Evolutionary conservation across 2,888 invertebrate genomes (phyloP).

Genomic region (Priocnemis perturbator): DNA sequence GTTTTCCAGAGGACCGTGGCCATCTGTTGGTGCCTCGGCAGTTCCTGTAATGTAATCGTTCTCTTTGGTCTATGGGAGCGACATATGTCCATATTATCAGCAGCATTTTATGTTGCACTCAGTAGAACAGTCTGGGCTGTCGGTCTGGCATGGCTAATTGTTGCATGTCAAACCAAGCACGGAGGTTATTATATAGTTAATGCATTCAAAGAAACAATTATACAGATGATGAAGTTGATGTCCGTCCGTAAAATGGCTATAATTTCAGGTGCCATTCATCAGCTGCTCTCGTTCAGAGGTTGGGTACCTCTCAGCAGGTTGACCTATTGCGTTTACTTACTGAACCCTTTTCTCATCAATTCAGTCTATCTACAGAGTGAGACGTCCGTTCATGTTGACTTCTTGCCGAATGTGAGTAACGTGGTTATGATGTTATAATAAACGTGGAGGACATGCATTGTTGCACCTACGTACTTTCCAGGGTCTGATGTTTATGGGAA

Average conservation of each 20-base stretch:
- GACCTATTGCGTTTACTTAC: slow-evolving; percentile 79
- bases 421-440: neutral
- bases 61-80: slow-evolving; percentile 74
- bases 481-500: neutral
- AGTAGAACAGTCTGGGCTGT: slow-evolving; percentile 78
- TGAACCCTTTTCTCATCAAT: slow-evolving; percentile 78
- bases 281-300: slow-evolving; percentile 69
- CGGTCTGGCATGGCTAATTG: slow-evolving; percentile 78
- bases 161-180: slow-evolving; percentile 78
- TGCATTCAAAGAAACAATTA: neutral
- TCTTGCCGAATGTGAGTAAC: slow-evolving; percentile 69
- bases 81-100: slow-evolving; percentile 74
- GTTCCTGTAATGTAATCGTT: slow-evolving; percentile 72
- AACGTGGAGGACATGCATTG: neutral
- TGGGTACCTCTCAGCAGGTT: slow-evolving; percentile 77
- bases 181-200: slow-evolving; percentile 69
- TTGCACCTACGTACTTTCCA: too few relatives aligned
- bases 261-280: slow-evolving; percentile 73
- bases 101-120: slow-evolving; percentile 76
- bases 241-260: neutral
- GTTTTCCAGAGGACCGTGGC: slow-evolving; percentile 62
- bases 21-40: slow-evolving; percentile 71
- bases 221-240: neutral
- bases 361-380: slow-evolving; percentile 73
- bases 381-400: slow-evolving; percentile 64